Base-by-base conservation (phyloP, 2,113 vertebrate genomes). In the Paralichthys olivaceus region DNA sequence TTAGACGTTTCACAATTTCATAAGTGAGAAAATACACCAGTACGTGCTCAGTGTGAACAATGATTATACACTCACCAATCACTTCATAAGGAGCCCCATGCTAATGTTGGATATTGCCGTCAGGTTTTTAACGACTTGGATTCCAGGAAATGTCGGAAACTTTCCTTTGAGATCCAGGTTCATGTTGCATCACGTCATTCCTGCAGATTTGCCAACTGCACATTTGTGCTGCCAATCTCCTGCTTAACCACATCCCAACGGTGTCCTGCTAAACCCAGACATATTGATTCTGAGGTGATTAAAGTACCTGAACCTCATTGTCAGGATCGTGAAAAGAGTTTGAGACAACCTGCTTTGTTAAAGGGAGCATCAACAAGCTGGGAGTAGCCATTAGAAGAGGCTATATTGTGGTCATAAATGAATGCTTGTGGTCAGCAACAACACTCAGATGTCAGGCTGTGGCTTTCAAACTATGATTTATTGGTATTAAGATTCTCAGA, bases 1-100 rank as follows among this genome's bases (percentile, higher is more conserved):
- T 34, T 69, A 65, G 43, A 51, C 2, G 4, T 84, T 67, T 60
- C 22, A 65, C 61, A 47, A 12, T 77, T 79, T 77, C 65, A 75
- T 54, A 61, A 43, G 57, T 65, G 28, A 59, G 8, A 4, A 77
- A 71, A 37, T 40, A 9, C 37, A 40, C 1, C 37, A 40, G 37
- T 11, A 40, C 12, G 9, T 40, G 3, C 12, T 40, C 37, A 13
- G 12, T 40, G 9, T 13, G 32, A 9, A 8, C 37, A 40, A 11
- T 49, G 69, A 72, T 79, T 80, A 60, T 60, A 12, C 17, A 28
- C 40, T 64, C 43, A 28, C 61, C 4, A 1, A 26, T 17, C 23
- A 64, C 23, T 64, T 26, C 26, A 26, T 12, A 26, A 9, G 15
- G 7, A 28, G 8, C 14, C 5, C 23, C 23, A 19, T 26, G 15